Percentiles rank a stretch among this genome's conserved stretches.
Evolutionary conservation across 2,113 vertebrate species (phyloP).

Genomic region (Cryptomyrus ogoouensis): DNA sequence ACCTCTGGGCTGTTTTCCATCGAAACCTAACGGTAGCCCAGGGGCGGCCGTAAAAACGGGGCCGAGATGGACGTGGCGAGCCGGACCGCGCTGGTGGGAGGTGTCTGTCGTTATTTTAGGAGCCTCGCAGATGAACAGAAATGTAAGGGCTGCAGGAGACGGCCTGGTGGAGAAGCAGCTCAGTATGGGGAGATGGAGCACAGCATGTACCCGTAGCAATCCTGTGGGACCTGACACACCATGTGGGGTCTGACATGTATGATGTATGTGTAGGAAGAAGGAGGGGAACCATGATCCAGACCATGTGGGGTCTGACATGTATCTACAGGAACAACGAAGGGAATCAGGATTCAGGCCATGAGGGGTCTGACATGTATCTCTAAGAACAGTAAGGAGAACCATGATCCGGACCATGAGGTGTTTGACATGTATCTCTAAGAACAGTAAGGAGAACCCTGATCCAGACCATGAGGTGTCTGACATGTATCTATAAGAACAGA

Average conservation of each 20-base stretch:
- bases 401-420: not conserved
- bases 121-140: constrained; percentile 54
- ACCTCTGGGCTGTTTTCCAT: constrained; percentile 40
- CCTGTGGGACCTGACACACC: not conserved
- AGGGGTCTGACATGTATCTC: not conserved
- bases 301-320: not conserved
- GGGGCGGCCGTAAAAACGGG: constrained; percentile 58
- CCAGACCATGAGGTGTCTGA: not conserved
- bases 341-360: not conserved
- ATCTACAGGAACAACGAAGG: not conserved
- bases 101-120: constrained; percentile 69
- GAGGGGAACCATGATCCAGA: not conserved
- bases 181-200: not conserved
- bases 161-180: constrained; percentile 32
- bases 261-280: not conserved
- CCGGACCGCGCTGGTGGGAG: constrained; percentile 61
- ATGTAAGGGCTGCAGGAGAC: constrained; percentile 43
- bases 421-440: not conserved
- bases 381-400: not conserved
- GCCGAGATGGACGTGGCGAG: constrained; percentile 58
- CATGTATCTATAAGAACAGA: not conserved
- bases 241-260: not conserved
- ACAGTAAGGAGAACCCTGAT: not conserved
- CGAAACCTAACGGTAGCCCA: constrained; percentile 55
- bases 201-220: not conserved